A percentile compares a stretch with the other conserved stretches of the same genome.
These are phyloP conservation scores for Notothenia rossii DNA, from an alignment of 2,113 vertebrate genomes.

Conservation along the genomic window DNA sequence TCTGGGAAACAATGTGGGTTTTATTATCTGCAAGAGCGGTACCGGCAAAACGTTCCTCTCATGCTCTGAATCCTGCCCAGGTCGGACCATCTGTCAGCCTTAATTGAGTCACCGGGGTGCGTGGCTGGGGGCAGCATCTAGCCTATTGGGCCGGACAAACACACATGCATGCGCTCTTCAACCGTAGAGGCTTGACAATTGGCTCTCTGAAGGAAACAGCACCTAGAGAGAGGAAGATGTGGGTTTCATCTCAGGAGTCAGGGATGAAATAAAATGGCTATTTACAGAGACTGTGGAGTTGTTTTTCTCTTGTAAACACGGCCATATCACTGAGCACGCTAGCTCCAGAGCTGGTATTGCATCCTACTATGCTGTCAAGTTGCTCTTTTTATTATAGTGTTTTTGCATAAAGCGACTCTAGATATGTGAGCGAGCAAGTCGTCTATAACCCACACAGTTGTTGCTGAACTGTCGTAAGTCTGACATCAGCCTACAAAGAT, in stretches of 20 bases:
- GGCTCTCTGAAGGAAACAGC: slow-evolving; percentile 50
- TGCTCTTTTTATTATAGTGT: slow-evolving; percentile 32
- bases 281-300: slow-evolving; percentile 46
- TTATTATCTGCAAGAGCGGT: slow-evolving; percentile 82
- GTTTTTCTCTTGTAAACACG: slow-evolving; percentile 37
- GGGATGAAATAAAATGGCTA: slow-evolving; percentile 42
- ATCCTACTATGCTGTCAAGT: slow-evolving; percentile 46
- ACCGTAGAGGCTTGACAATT: slow-evolving; percentile 40
- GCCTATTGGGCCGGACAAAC: slow-evolving; percentile 72
- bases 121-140: slow-evolving; percentile 64
- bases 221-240: slow-evolving; percentile 39
- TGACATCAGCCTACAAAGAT: slow-evolving; percentile 69
- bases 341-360: slow-evolving; percentile 14
- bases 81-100: slow-evolving; percentile 84
- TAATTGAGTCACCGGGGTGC: slow-evolving; percentile 86
- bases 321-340: slow-evolving; percentile 28
- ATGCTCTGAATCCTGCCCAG: slow-evolving; percentile 83
- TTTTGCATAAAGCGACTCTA: slow-evolving; percentile 36
- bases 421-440: slow-evolving; percentile 22
- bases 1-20: slow-evolving; percentile 80
- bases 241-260: slow-evolving; percentile 47
- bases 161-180: slow-evolving; percentile 63
- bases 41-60: slow-evolving; percentile 72
- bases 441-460: slow-evolving; percentile 49
- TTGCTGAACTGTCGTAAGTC: slow-evolving; percentile 67